Evolutionary conservation across 2,888 invertebrate genomes (phyloP).

Genomic region (Agonopterix heracliana): DNA sequence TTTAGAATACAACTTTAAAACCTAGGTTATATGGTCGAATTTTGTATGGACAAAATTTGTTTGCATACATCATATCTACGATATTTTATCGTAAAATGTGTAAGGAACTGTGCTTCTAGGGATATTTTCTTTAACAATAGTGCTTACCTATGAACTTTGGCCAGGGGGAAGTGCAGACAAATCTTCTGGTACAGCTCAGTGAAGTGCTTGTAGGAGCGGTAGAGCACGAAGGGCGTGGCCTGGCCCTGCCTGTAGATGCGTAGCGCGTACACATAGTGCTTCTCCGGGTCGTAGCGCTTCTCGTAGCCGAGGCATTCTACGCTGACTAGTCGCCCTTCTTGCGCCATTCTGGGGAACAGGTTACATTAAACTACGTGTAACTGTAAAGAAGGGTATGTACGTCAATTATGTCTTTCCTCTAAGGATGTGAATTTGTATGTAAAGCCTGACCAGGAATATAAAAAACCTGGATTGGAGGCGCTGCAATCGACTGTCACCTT

Average conservation of each 20-base stretch:
- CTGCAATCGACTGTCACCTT: too few species aligned
- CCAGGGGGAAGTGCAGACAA: constrained; percentile 92
- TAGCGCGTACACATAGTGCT: constrained; percentile 96
- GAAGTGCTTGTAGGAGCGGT: constrained; percentile 97
- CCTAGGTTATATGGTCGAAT: too few species aligned
- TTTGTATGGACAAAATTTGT: too few species aligned
- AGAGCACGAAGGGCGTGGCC: constrained; percentile 90
- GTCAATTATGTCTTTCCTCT: too few species aligned
- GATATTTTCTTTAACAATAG: neutral
- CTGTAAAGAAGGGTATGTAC: too few species aligned
- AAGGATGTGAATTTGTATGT: too few species aligned
- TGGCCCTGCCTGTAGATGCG: constrained; percentile 89
- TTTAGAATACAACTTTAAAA: too few species aligned
- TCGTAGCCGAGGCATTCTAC: constrained; percentile 93
- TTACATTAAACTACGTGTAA: neutral
- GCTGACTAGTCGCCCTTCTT: constrained; percentile 90
- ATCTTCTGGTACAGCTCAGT: constrained; percentile 97
- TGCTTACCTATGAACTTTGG: constrained; percentile 90
- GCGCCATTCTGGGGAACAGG: constrained; percentile 80
- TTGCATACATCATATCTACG: too few species aligned
- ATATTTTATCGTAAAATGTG: too few species aligned
- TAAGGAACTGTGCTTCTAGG: too few species aligned
- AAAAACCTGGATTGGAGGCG: too few species aligned
- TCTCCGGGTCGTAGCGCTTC: constrained; percentile 97
- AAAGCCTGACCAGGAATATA: too few species aligned